These are phyloP conservation scores for Drosophila koepferae DNA, from an alignment of 2,888 invertebrate species.

Conservation along the genomic window DNA sequence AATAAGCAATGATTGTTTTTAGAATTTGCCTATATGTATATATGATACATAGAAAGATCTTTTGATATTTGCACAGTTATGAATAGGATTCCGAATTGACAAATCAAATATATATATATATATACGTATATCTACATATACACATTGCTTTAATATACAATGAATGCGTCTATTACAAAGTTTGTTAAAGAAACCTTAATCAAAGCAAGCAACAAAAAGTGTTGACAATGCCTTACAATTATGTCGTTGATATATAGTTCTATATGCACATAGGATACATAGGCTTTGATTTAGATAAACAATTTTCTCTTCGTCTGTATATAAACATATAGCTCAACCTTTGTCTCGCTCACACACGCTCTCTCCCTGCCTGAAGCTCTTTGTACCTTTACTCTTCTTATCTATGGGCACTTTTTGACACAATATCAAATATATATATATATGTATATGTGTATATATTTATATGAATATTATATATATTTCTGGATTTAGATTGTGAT, in stretches of 20 bases:
- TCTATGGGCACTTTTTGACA: constrained; percentile 28
- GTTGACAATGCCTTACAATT: constrained; percentile 5
- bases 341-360: not conserved
- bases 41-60: too few relatives aligned
- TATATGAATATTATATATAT: constrained; percentile 13
- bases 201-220: constrained; percentile 1
- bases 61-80: not conserved
- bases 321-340: constrained; percentile 1
- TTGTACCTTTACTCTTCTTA: constrained; percentile 36
- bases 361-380: not conserved
- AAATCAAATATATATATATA: not conserved
- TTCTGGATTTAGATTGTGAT: not conserved
- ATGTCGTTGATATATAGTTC: not conserved
- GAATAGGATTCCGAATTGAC: not conserved
- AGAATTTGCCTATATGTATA: not conserved
- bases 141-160: not conserved
- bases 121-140: not conserved
- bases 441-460: constrained; percentile 5
- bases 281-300: not conserved
- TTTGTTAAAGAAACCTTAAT: constrained; percentile 4
- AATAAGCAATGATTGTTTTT: not conserved
- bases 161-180: not conserved
- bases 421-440: constrained; percentile 1
- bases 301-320: not conserved
- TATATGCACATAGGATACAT: not conserved